Conservation (phyloP, 1,140 invertebrate genomes). For the Drosophila guanche region DNA sequence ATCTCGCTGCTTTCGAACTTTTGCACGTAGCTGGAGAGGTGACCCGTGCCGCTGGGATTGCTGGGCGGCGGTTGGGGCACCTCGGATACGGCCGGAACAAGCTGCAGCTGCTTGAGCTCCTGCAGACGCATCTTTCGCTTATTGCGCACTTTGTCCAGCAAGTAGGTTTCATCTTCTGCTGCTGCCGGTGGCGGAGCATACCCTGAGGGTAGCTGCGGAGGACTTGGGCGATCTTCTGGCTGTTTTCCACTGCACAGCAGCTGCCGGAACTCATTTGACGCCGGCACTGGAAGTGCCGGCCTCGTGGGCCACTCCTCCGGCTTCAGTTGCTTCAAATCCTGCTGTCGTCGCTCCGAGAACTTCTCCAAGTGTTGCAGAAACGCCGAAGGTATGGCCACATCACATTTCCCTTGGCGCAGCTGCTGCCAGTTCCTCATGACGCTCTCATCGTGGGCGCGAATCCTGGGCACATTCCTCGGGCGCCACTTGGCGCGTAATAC, state of each 20-base stretch:
- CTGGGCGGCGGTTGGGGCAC: conserved; percentile 13
- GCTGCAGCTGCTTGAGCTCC: conserved; percentile 52
- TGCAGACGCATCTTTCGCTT: conserved; percentile 72
- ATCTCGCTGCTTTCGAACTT: conserved; percentile 83
- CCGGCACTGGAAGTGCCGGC: conserved; percentile 63
- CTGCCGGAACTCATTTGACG: conserved; percentile 81
- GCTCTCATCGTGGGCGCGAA: conserved; percentile 86
- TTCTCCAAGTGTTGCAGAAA: conserved; percentile 87
- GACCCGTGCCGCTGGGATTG: conserved; percentile 66
- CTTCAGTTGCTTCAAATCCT: conserved; percentile 50
- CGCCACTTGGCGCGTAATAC: conserved; percentile 87
- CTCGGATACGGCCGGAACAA: conserved; percentile 9
- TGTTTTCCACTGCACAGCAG: conserved; percentile 72
- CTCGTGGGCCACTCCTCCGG: conserved; percentile 54
- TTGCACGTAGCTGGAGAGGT: conserved; percentile 48
- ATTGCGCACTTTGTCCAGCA: conserved; percentile 63
- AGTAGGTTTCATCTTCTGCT: conserved; percentile 77
- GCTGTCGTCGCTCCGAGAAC: conserved; percentile 82
- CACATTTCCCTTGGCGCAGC: conserved; percentile 84
- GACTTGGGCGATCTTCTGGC: background rate
- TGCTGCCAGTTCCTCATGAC: conserved; percentile 88
- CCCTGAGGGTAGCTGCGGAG: conserved; percentile 8
- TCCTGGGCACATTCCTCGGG: conserved; percentile 85
- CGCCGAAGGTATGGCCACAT: conserved; percentile 83
- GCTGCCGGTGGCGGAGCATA: background rate